Base-by-base conservation (phyloP, 1,140 invertebrate species). In the Pantala flavescens region DNA sequence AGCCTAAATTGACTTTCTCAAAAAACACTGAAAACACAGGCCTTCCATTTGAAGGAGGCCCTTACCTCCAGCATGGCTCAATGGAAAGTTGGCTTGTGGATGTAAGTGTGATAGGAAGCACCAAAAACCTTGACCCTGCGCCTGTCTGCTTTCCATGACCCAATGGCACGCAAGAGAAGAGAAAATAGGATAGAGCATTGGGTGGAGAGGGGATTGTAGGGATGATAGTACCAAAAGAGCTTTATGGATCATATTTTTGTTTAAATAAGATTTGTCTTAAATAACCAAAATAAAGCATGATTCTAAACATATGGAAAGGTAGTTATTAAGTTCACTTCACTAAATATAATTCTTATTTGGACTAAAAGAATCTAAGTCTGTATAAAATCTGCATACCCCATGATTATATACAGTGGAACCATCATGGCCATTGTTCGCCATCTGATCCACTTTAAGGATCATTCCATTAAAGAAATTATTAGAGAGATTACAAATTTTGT, bases 111-210 rank as follows among this genome's bases (percentile, higher is more conserved):
- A 83, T 82, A 83, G 81, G 82, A 83, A 83, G 81, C 81, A 84
- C 82, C 83, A 84, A 79, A 83, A 82, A 80, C 82, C 79, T 79
- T 82, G 80, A 75, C 80, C 83, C 77, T 80, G 77, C 79, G 83
- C 80, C 78, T 83, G 82, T 82, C 82, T 83, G 82, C 76, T 24
- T 43, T 11, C 36, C 24, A 49, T 73, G 72, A 49, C 55, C 12
- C n/a, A 74, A 74, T 70, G 74, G 24, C 28, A 70, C 74, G 36
- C 74, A 74, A 73, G 24, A 73, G 36, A 73, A 49, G 24, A 73
- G 43, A 73, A 42, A 43, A 43, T 9, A 42, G 72, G 36, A 36
- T 43, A 24, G 43, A 36, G 21, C 72, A 73, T 21, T 9, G 43
- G 36, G n/a, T 43, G 43, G 24, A 43, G 24, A 36, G n/a, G 21